Percentiles rank a stretch among this genome's conserved stretches.
Conservation (phyloP, 2,888 invertebrate species). For the Latrodectus elegans region DNA sequence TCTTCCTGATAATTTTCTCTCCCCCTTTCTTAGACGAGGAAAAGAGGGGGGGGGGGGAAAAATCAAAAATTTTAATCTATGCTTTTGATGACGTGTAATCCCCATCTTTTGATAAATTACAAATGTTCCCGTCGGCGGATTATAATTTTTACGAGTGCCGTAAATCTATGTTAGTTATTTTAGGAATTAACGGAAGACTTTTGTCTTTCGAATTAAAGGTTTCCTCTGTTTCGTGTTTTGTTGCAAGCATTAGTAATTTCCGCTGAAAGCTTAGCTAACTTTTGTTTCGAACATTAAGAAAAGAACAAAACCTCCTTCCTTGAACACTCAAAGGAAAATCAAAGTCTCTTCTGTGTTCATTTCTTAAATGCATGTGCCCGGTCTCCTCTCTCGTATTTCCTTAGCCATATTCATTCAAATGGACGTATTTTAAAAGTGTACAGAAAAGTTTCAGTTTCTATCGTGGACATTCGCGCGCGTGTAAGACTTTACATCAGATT, state of each 20-base stretch:
- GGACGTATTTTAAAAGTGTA: no score
- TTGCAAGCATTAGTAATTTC: conserved; percentile 59
- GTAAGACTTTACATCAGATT: no score
- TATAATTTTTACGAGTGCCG: conserved; percentile 60
- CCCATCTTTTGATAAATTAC: conserved; percentile 66
- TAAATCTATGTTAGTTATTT: conserved; percentile 68
- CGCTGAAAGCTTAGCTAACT: conserved; percentile 67
- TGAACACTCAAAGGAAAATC: not conserved
- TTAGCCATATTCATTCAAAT: no score
- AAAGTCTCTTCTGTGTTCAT: not conserved
- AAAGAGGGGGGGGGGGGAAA: conserved; percentile 16
- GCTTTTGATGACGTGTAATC: conserved; percentile 67
- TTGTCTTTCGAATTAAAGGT: conserved; percentile 62
- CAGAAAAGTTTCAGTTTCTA: no score
- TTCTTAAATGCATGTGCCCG: not conserved
- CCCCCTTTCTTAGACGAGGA: conserved; percentile 9
- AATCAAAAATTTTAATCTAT: conserved; percentile 62
- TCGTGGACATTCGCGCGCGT: no score
- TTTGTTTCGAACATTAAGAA: conserved; percentile 42
- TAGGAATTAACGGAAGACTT: conserved; percentile 66
- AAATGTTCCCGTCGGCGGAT: conserved; percentile 64
- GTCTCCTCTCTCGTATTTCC: no score
- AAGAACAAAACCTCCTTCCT: conserved; percentile 47
- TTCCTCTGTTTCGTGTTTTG: conserved; percentile 62
- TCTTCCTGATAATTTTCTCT: conserved; percentile 43